phyloP scores from a whole-genome alignment of 2,888 invertebrate genomes.

The Folsomia candida region DNA sequence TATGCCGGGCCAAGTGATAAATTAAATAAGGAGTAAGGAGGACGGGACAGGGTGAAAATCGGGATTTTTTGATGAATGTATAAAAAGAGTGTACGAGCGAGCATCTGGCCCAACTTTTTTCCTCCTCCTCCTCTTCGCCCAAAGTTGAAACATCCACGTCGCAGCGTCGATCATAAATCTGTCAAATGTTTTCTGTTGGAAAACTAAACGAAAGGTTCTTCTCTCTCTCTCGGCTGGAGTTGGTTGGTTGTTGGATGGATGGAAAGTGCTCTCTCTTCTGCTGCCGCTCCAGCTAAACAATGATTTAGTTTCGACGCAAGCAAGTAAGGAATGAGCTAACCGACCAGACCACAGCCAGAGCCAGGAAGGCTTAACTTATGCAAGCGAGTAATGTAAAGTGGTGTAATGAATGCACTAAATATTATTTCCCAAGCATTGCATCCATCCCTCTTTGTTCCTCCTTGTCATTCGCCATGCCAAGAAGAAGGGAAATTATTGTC shows the following conservation, averaged over 20 bases:
- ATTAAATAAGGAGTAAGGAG: conserved; percentile 44
- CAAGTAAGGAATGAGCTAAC: conserved; percentile 2
- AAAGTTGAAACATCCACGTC: conserved; percentile 37
- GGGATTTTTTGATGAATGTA: conserved; percentile 44
- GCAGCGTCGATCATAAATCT: conserved; percentile 51
- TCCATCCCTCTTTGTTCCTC: too few relatives aligned
- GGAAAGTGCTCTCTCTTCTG: conserved; percentile 24
- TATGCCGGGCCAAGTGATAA: conserved; percentile 46
- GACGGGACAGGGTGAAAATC: conserved; percentile 40
- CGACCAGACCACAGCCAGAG: neutral
- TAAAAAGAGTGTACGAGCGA: conserved; percentile 47
- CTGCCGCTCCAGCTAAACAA: conserved; percentile 7
- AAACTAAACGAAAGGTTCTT: conserved; percentile 34
- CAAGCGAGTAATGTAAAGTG: neutral
- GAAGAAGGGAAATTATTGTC: too few relatives aligned
- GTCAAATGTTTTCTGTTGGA: conserved; percentile 41
- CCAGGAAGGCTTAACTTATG: neutral
- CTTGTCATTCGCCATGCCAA: too few relatives aligned
- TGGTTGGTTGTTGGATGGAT: conserved; percentile 5
- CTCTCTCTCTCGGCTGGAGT: conserved; percentile 22
- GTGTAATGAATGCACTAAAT: neutral
- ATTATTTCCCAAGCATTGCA: too few relatives aligned
- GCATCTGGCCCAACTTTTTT: conserved; percentile 46
- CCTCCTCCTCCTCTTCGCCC: conserved; percentile 36
- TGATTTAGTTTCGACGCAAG: neutral